Conservation (phyloP, 2,888 invertebrate species). For the Myopa tessellatipennis region DNA sequence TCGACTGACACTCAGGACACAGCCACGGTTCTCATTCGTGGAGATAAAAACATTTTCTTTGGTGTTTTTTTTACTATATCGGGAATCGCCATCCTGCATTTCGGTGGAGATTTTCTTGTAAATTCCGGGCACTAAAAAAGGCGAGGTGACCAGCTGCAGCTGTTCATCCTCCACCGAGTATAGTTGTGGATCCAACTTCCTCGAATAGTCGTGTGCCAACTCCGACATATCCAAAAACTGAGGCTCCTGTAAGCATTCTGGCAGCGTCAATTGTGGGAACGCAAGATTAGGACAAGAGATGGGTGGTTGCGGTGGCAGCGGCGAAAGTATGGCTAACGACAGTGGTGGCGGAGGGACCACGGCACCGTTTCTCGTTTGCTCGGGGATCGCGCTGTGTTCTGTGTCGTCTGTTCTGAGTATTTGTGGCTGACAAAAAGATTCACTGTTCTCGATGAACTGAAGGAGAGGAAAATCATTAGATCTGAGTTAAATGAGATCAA, state of each 20-base stretch:
- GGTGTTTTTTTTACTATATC: background rate
- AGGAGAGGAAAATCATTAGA: no score
- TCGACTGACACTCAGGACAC: conserved; percentile 47
- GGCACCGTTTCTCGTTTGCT: background rate
- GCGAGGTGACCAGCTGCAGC: conserved; percentile 54
- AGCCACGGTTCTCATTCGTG: conserved; percentile 49
- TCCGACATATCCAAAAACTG: conserved; percentile 46
- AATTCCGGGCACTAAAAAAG: conserved; percentile 56
- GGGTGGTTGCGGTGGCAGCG: background rate
- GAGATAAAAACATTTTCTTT: conserved; percentile 53
- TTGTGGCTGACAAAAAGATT: background rate
- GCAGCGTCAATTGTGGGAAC: conserved; percentile 28
- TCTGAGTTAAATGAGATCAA: no score
- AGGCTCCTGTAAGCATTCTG: background rate
- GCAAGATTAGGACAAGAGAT: conserved; percentile 28
- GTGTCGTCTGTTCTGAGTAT: background rate
- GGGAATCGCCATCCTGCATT: background rate
- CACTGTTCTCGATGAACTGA: conserved; percentile 25
- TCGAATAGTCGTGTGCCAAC: conserved; percentile 46
- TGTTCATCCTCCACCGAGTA: conserved; percentile 54
- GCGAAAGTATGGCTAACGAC: background rate
- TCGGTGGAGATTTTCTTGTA: conserved; percentile 51
- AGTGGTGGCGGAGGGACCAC: background rate
- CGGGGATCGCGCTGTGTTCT: background rate
- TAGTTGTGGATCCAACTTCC: conserved; percentile 51